Percentiles rank a stretch among this genome's conserved stretches.
Evolutionary conservation across 2,113 vertebrate genomes (phyloP).

Genomic region (Cacatua alba): DNA sequence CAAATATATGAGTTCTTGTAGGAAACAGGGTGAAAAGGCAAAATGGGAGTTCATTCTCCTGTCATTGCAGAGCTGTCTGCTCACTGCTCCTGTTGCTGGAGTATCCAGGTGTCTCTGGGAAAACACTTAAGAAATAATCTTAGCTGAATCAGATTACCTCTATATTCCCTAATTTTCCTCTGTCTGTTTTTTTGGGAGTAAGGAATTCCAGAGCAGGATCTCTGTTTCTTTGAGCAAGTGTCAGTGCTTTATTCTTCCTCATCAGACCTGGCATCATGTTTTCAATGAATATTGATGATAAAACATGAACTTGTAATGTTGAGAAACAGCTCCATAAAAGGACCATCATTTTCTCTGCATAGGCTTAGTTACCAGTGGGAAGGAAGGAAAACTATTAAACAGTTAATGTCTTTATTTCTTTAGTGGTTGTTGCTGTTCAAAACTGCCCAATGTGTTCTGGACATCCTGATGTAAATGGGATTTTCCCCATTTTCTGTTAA

Average conservation of each 20-base stretch:
- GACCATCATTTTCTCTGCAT: not conserved
- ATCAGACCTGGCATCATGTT: not conserved
- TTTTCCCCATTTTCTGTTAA: not conserved
- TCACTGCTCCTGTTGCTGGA: not conserved
- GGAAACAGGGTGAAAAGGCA: not conserved
- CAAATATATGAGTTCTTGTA: not conserved
- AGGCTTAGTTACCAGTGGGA: not conserved
- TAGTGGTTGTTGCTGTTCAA: not conserved
- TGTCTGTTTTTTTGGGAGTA: not conserved
- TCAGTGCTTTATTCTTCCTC: not conserved
- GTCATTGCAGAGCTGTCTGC: not conserved
- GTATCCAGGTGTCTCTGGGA: not conserved
- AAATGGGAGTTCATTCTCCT: not conserved
- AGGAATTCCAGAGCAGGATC: not conserved
- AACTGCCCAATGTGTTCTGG: not conserved
- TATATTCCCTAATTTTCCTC: not conserved
- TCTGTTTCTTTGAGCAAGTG: not conserved
- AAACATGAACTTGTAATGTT: not conserved
- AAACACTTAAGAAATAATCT: not conserved
- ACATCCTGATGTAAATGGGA: not conserved
- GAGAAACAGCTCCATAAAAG: not conserved
- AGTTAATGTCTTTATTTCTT: not conserved
- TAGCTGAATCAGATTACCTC: not conserved
- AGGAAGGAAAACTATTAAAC: not conserved
- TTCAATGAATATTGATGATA: not conserved